Base-by-base conservation (phyloP, 2,888 invertebrate genomes). In the Poecilobothrus nobilitatus region DNA sequence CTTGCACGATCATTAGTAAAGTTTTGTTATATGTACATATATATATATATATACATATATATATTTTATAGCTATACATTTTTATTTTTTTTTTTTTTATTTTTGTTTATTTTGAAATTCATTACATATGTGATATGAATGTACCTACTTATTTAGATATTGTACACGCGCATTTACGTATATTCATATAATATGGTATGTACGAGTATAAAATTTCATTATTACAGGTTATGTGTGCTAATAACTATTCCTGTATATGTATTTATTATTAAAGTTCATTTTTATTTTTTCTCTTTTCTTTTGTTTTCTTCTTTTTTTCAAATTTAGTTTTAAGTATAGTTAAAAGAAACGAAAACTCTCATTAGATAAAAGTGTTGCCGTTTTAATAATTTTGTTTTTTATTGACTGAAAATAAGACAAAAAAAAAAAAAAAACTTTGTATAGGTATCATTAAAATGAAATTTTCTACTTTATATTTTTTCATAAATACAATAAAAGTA, bases 1-100 rank as follows among this genome's bases (percentile, higher is more conserved):
- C 53, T 53, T 53, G 53, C 53, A 53, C 15, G 53, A 53, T 53
- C 53, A 53, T 53, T 53, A 53, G 53, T 53, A 53, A 53, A 53
- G 2, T 53, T 53, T 53, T 53, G 44, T 44, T 44, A 10, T 44
- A 3, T 44, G 34, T 34, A 34, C 5, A 7, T 7, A 7, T 34
- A 34, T 34, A 34, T 7, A 34, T 7, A 34, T n/a, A n/a, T n/a
- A n/a, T n/a, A n/a, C n/a, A n/a, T n/a, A n/a, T n/a, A n/a, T n/a
- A n/a, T n/a, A n/a, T n/a, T n/a, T n/a, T n/a, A n/a, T n/a, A n/a
- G n/a, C n/a, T n/a, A n/a, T n/a, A n/a, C n/a, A n/a, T 37, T 37
- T 10, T 37, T 37, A 6, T 37, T 37, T 10, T 37, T 8, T 37
- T 37, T 37, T 37, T 6, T 37, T 37, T 37, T 37, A 10, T 53